These are phyloP conservation scores for Ditylenchus dipsaci DNA, from an alignment of 1,140 invertebrate genomes.

Conservation along the genomic window DNA sequence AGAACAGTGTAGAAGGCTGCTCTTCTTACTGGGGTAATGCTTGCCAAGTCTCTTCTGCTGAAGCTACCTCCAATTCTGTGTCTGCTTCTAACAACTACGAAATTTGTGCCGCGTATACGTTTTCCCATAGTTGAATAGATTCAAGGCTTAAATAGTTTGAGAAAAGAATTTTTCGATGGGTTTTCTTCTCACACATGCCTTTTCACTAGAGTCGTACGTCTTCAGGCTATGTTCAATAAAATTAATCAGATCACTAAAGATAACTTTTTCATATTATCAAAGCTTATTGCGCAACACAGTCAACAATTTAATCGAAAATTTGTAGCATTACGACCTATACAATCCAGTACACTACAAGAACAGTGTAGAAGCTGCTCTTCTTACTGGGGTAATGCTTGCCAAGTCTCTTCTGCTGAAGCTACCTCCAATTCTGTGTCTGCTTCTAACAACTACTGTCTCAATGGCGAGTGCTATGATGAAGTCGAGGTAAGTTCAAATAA, in stretches of 20 bases:
- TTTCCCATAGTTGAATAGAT: too few relatives aligned
- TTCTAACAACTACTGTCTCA: constrained; percentile 26
- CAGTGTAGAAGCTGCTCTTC: constrained; percentile 34
- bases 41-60: constrained; percentile 30
- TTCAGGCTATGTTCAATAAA: too few relatives aligned
- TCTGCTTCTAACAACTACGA: neutral
- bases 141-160: too few relatives aligned
- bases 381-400: constrained; percentile 46
- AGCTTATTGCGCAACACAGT: neutral
- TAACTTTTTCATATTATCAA: too few relatives aligned
- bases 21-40: constrained; percentile 39
- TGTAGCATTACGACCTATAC: constrained; percentile 54
- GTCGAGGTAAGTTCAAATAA: constrained; percentile 10
- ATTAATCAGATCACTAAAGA: too few relatives aligned
- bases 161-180: too few relatives aligned
- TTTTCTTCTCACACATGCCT: too few relatives aligned
- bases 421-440: neutral
- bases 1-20: constrained; percentile 45
- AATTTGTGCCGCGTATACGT: too few relatives aligned
- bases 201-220: too few relatives aligned
- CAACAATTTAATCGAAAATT: neutral
- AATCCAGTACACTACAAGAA: constrained; percentile 37
- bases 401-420: constrained; percentile 6
- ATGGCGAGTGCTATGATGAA: constrained; percentile 55
- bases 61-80: neutral